Conservation (phyloP, 2,113 vertebrate species). For the Oceanites oceanicus region DNA sequence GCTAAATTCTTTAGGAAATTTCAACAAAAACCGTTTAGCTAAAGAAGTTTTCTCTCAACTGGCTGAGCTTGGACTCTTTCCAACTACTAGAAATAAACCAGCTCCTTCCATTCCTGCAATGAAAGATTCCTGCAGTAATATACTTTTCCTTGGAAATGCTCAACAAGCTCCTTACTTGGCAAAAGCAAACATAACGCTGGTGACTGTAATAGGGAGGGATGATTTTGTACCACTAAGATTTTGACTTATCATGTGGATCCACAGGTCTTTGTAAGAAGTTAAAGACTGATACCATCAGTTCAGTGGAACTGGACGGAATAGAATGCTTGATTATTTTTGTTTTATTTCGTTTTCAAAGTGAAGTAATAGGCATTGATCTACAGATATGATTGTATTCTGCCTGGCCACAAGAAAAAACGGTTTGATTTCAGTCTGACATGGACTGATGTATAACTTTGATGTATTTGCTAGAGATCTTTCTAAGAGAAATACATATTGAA, state of each 20-base stretch:
- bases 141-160: neutral
- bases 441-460: conserved; percentile 31
- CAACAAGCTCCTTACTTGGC: neutral
- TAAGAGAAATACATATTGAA: conserved; percentile 36
- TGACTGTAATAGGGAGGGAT: neutral
- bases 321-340: conserved; percentile 35
- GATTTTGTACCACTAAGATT: neutral
- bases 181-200: neutral
- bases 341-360: conserved; percentile 41
- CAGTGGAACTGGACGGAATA: neutral
- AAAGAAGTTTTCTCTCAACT: neutral
- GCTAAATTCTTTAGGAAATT: neutral
- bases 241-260: neutral
- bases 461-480: conserved; percentile 39
- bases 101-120: neutral
- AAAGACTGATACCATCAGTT: neutral
- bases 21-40: neutral
- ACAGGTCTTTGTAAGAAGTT: neutral
- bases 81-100: neutral
- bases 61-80: neutral
- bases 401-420: neutral
- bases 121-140: neutral
- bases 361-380: conserved; percentile 35
- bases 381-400: conserved; percentile 28
- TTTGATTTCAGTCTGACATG: conserved; percentile 28